Percentiles rank a stretch among this genome's conserved stretches.
These are phyloP conservation scores for Lucinisca nassula DNA, from an alignment of 2,888 invertebrate species.

Conservation along the genomic window DNA sequence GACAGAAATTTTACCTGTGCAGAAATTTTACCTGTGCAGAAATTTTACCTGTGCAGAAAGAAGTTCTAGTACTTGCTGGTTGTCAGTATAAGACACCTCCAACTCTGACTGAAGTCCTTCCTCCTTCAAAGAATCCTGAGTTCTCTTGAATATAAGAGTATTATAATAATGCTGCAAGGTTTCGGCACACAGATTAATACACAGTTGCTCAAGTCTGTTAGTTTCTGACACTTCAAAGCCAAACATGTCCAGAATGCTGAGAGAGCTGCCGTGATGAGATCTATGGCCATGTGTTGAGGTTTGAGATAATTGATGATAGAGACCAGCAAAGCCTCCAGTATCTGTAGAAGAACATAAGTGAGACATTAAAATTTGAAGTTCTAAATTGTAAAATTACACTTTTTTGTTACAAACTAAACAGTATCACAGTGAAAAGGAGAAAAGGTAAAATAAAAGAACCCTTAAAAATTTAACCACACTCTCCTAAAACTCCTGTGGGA, in stretches of 20 bases:
- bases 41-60: slow-evolving; percentile 96
- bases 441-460: too few species aligned
- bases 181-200: slow-evolving; percentile 98
- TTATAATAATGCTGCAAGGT: slow-evolving; percentile 99
- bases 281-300: slow-evolving; percentile 1
- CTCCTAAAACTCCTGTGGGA: too few species aligned
- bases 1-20: too few species aligned
- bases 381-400: too few species aligned
- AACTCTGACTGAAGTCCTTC: slow-evolving; percentile 97
- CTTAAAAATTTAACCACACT: too few species aligned
- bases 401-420: too few species aligned
- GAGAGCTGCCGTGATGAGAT: slow-evolving; percentile 90
- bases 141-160: slow-evolving; percentile 98
- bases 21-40: too few species aligned
- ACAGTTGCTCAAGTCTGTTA: slow-evolving; percentile 96
- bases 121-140: slow-evolving; percentile 97
- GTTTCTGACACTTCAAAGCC: slow-evolving; percentile 97
- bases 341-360: not conserved
- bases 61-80: slow-evolving; percentile 98
- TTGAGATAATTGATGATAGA: not conserved
- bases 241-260: slow-evolving; percentile 98
- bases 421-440: too few species aligned
- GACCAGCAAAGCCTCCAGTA: not conserved
- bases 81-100: slow-evolving; percentile 97
- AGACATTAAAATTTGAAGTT: too few species aligned